Evolutionary conservation across 2,888 invertebrate species (phyloP), one percentile per base, ranked within the genome.

Genomic region (Harpagoxenus sublaevis): DNA sequence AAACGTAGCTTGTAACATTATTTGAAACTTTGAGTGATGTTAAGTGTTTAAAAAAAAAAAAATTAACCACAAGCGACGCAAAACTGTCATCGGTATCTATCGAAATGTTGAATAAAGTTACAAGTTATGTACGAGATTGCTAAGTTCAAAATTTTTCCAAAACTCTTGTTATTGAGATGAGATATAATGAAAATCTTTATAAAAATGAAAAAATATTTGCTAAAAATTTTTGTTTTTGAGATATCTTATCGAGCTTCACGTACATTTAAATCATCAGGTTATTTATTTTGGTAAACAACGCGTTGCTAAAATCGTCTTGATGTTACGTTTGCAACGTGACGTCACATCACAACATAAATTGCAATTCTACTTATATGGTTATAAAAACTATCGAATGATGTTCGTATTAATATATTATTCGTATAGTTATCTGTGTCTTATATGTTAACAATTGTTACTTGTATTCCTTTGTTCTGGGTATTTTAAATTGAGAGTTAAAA

Each of bases 391-490:
- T 51, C 15, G 51, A 28, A 28, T 45, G 23, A 45, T 35, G 45
- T 45, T 57, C 3, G 18, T 51, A 42, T 77, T 42, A 12, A 39
- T 55, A 39, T 28, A 28, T 55, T 55, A 62, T 62, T 53, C 18
- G 12, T 53, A 53, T n/a, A 51, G 51, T 53, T 53, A 23, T 23
- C n/a, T 48, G 48, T 48, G 45, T 18, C 23, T 77, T 53, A 12
- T 66, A 31, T 31, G 23, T 66, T 71, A n/a, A 57, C 12, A 62
- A 48, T 39, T 60, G 71, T 81, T 81, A 81, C 71, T 70, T 81
- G 60, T 81, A 81, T 71, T 60, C 71, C 79, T 81, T 81, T 81
- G 48, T 71, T 70, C 39, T 18, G 39, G n/a, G 62, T 81, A 71
- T 51, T 71, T 81, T 71, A 28, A 81, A 70, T 70, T 71, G 51